Evolutionary conservation across 2,888 invertebrate genomes (phyloP), one percentile per base, ranked within the genome.

Genomic region (Hydropsyche betteni): DNA sequence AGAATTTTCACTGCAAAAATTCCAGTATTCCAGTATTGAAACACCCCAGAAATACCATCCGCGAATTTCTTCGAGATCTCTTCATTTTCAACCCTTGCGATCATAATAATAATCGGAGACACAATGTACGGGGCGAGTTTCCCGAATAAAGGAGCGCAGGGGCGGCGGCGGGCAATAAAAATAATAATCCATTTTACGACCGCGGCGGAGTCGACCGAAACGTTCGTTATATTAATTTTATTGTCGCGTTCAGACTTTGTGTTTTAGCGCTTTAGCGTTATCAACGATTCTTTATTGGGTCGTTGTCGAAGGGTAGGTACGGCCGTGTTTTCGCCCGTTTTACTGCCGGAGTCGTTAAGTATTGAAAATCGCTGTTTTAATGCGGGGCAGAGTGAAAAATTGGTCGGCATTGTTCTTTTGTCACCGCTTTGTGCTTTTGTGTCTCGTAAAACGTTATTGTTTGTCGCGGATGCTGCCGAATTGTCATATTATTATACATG

Each of bases 131-230:
- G 34, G 64, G 24, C 24, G 24, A 2, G 24, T 24, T 24, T 24
- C 24, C 24, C 24, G 24, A 36, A 36, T 36, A 64, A 64, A 34
- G 34, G 64, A 34, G 36, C 12, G 36, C 10, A 64, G 16, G 58
- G 58, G 14, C 16, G 14, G 8, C 24, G 58, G 68, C 58, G 68
- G 75, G 73, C 69, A 75, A 77, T 79, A 79, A 79, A 79, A 79
- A 77, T 78, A 75, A 79, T 79, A 77, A 78, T 77, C 77, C 75
- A 68, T 75, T 77, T 78, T 78, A 79, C 55, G 78, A 74, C 36
- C 68, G n/a, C 52, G 52, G 34, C 52, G 70, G 51, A 12, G 55
- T 64, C 58, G 33, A 72, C 72, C 72, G 72, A 58, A 70, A 72
- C 64, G 64, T 64, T 64, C 64, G 64, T 64, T 64, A 64, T 36